Base-by-base conservation (phyloP, 2,113 vertebrate genomes). In the Apeltes quadracus region DNA sequence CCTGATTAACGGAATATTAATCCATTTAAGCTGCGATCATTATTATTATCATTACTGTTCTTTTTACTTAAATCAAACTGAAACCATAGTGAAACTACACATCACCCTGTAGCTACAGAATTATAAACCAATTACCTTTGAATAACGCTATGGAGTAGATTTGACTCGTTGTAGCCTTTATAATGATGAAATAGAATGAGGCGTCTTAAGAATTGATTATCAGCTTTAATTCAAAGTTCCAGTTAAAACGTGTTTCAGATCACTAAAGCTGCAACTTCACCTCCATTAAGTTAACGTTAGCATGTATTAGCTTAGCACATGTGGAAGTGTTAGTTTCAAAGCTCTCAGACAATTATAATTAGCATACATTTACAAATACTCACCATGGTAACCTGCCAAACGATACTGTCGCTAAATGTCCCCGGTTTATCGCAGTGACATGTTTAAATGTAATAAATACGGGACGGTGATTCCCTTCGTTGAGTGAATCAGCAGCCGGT, bases 371-470 rank as follows among this genome's bases (percentile, higher is more conserved):
- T 1, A 32, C 12, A 22, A 12, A 8, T 11, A 73, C 87, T 58
- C 62, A 91, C 90, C 90, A 90, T 91, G n/a, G 5, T 75, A 8
- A 36, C 6, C 53, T 39, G 14, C 2, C 27, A 1, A 13, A 22
- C 44, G 36, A 34, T 27, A 20, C 20, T 34, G 3, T 4, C 23
- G 8, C 3, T 13, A 14, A 22, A 7, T 54, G 50, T 34, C 29
- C 5, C 7, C 14, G 13, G 25, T 79, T 67, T 78, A 77, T 32
- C 12, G 36, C 7, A 39, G 0, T 1, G 16, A 12, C 75, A 79
- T 84, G 41, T 56, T 71, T 20, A 8, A 18, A 15, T 10, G 29
- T 25, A 12, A 8, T 2, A 41, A 29, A 20, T 2, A 10, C 12
- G 2, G 3, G 6, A 20, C 29, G 50, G 7, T 9, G 41, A n/a